phyloP scores from a whole-genome alignment of 2,888 invertebrate genomes.

The Ochlodes sylvanus region DNA sequence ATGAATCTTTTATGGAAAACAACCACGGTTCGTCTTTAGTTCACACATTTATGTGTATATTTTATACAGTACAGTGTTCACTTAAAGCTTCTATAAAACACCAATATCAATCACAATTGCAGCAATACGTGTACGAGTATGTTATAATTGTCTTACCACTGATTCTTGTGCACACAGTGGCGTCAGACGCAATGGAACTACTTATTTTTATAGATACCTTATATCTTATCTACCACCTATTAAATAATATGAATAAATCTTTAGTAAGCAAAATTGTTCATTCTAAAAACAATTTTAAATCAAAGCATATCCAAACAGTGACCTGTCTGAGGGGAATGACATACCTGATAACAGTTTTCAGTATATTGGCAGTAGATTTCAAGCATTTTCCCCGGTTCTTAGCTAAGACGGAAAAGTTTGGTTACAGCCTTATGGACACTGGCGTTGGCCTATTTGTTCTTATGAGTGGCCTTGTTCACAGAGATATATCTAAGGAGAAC shows the following conservation, averaged over 20 bases:
- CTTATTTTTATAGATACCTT: conserved; percentile 60
- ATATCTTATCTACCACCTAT: conserved; percentile 46
- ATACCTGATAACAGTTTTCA: conserved; percentile 90
- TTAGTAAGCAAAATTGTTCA: conserved; percentile 43
- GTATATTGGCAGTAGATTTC: conserved; percentile 98
- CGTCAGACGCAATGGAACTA: conserved; percentile 63
- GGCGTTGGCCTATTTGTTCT: conserved; percentile 96
- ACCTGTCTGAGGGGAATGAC: conserved; percentile 89
- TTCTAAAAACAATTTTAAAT: conserved; percentile 50
- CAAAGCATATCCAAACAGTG: conserved; percentile 72
- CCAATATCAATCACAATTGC: conserved; percentile 45
- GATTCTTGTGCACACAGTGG: conserved; percentile 83
- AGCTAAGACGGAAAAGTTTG: conserved; percentile 94
- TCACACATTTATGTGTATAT: conserved; percentile 77
- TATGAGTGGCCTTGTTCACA: conserved; percentile 91
- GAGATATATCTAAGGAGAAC: conserved; percentile 57
- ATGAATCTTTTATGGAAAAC: conserved; percentile 82
- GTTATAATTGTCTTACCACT: conserved; percentile 81
- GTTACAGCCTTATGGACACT: conserved; percentile 96
- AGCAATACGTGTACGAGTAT: conserved; percentile 82
- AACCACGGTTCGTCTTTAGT: conserved; percentile 80
- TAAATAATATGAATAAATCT: conserved; percentile 32
- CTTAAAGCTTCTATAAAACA: conserved; percentile 8
- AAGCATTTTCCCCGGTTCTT: conserved; percentile 92
- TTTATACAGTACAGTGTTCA: conserved; percentile 70